Base-by-base conservation (phyloP, 2,888 invertebrate species). In the Pyrochroa serraticornis region DNA sequence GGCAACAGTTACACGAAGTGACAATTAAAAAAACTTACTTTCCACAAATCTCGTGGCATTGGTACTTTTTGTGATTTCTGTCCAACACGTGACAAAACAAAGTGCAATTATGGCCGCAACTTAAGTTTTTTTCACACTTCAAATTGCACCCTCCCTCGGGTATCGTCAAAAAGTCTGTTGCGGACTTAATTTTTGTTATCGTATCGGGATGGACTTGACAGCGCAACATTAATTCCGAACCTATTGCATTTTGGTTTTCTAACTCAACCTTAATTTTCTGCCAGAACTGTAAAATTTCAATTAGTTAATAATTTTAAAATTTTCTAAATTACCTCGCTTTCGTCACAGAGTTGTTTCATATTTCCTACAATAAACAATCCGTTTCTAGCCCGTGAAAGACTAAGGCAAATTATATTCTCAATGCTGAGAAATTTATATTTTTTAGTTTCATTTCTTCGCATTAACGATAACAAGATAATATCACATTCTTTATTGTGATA, bases 401-500 rank as follows among this genome's bases (percentile, higher is more conserved):
- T 89, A 0, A 92, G 92, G 71, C 91, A 90, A 39, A 91, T 85
- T 38, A 92, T 83, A 75, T 92, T 92, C 33, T 85, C 82, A 14
- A 84, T 85, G 3, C 80, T 78, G 6, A 92, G 79, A 75, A 91
- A 92, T n/a, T n/a, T n/a, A n/a, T n/a, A n/a, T n/a, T n/a, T n/a
- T 0, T 92, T 92, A 62, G 91, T 87, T 51, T 82, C 84, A 44
- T 91, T 91, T 72, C 88, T 92, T 71, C 93, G 83, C 0, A 93
- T 93, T 7, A 93, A 76, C 0, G 92, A 91, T 57, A 93, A 77
- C 63, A 93, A 81, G 45, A 93, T 87, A 70, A 93, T 90, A 72
- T 87, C 86, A 71, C 85, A 88, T 80, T 92, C 92, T 71, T 91
- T 87, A 0, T 92, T 92, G 80, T 93, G 93, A 70, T 85, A 93